These are phyloP conservation scores for Cantharis nigra DNA, from an alignment of 2,888 invertebrate genomes.

Conservation along the genomic window DNA sequence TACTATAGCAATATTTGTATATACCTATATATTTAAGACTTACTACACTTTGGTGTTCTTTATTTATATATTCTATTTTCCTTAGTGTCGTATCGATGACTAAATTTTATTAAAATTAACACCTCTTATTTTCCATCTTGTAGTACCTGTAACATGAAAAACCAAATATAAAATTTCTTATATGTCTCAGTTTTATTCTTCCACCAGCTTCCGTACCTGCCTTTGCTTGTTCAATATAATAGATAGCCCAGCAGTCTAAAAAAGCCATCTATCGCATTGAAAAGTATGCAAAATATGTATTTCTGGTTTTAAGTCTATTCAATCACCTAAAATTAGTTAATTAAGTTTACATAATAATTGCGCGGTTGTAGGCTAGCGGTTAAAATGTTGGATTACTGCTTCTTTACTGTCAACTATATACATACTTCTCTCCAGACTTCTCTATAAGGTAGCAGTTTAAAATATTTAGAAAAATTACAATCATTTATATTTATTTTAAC, in stretches of 20 bases:
- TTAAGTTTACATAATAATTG: too few relatives aligned
- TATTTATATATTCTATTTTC: neutral
- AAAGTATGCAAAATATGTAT: too few relatives aligned
- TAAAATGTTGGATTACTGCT: too few relatives aligned
- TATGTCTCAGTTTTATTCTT: neutral
- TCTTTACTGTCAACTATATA: too few relatives aligned
- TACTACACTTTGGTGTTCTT: neutral
- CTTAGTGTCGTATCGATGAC: neutral
- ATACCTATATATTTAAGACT: neutral
- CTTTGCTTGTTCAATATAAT: too few relatives aligned
- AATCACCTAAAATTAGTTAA: too few relatives aligned
- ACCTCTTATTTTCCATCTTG: neutral
- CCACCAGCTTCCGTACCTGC: too few relatives aligned
- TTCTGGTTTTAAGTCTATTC: too few relatives aligned
- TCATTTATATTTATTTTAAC: neutral
- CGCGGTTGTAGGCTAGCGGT: too few relatives aligned
- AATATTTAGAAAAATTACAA: neutral
- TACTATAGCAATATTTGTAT: slow-evolving; percentile 1
- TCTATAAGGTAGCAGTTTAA: neutral
- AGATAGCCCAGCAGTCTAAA: too few relatives aligned
- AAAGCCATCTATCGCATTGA: too few relatives aligned
- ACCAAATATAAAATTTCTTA: neutral
- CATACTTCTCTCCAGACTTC: too few relatives aligned
- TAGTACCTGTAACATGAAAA: neutral
- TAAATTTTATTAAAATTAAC: neutral